phyloP scores from a whole-genome alignment of 2,797 vertebrate genomes.

The Pogoniulus pusillus region DNA sequence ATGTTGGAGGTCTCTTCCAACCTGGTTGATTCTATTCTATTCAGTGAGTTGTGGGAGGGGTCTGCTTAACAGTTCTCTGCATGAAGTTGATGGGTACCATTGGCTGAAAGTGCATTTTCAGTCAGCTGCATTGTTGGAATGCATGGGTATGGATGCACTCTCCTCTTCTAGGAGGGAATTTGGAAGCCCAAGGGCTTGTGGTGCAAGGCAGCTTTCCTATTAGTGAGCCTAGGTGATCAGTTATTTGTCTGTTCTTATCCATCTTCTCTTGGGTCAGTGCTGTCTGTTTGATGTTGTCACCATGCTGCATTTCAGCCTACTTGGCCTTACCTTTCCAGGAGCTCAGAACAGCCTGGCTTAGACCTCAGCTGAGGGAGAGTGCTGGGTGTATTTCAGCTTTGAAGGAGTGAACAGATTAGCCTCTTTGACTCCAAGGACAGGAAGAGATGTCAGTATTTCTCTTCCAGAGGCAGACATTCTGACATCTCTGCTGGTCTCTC shows the following conservation, averaged over 20 bases:
- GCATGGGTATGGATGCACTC: accelerated
- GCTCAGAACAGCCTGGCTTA: neutral
- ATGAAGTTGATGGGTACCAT: neutral
- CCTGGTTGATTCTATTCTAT: no score
- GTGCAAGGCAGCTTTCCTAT: neutral
- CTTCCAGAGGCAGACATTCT: neutral
- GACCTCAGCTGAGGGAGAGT: neutral
- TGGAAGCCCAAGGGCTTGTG: neutral
- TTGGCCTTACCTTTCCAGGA: neutral
- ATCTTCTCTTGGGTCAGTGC: neutral
- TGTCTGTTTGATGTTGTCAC: neutral
- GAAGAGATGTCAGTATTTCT: neutral
- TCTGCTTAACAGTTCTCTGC: neutral
- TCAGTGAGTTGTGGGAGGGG: neutral
- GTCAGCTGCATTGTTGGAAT: neutral
- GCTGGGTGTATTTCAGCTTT: neutral
- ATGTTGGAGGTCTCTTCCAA: no score
- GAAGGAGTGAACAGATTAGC: neutral
- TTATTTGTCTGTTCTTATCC: neutral
- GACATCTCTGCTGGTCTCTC: neutral
- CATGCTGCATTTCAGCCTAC: neutral
- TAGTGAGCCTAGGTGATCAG: neutral
- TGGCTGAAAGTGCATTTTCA: neutral
- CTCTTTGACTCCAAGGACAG: neutral
- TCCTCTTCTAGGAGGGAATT: neutral